Percentiles rank a stretch among this genome's conserved stretches.
Conservation (phyloP, 30 jellyfish, hydroid and myxozoan genomes). For the Clytia hemisphaerica region DNA sequence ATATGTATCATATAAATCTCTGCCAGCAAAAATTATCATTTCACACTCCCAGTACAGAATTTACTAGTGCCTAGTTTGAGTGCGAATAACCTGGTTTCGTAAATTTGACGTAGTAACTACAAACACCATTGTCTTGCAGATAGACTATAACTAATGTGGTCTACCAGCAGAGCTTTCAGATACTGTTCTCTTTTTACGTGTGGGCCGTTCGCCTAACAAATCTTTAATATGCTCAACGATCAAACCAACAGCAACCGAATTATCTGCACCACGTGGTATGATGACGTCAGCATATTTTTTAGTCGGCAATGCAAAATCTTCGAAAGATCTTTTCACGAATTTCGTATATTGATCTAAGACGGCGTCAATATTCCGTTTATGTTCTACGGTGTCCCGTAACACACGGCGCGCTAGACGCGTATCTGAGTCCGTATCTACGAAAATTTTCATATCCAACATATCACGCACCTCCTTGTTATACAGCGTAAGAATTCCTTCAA, state of each 20-base stretch:
- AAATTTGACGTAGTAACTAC: no score
- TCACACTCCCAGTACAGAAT: no score
- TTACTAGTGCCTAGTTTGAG: no score
- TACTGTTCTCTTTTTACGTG: no score
- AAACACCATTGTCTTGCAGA: no score
- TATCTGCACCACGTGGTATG: slow-evolving; percentile 93
- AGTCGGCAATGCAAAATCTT: slow-evolving; percentile 93
- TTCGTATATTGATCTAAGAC: slow-evolving; percentile 75
- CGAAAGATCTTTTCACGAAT: slow-evolving; percentile 83
- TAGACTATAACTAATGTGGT: no score
- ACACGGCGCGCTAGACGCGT: slow-evolving; percentile 94
- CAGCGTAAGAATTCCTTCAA: slow-evolving; percentile 87
- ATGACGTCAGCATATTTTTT: slow-evolving; percentile 95
- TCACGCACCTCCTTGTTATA: slow-evolving; percentile 67
- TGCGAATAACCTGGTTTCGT: no score
- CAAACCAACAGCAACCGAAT: slow-evolving; percentile 78
- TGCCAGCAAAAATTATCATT: no score
- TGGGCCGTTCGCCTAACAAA: slow-evolving; percentile 7
- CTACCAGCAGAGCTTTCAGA: no score
- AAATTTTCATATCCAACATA: slow-evolving; percentile 68
- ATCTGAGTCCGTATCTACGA: slow-evolving; percentile 93
- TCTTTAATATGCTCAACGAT: slow-evolving; percentile 83
- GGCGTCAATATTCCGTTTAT: slow-evolving; percentile 80
- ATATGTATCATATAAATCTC: no score
- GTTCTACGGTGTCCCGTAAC: slow-evolving; percentile 76